Conservation (phyloP, 2,888 invertebrate species). For the Sussaba pulchella region DNA sequence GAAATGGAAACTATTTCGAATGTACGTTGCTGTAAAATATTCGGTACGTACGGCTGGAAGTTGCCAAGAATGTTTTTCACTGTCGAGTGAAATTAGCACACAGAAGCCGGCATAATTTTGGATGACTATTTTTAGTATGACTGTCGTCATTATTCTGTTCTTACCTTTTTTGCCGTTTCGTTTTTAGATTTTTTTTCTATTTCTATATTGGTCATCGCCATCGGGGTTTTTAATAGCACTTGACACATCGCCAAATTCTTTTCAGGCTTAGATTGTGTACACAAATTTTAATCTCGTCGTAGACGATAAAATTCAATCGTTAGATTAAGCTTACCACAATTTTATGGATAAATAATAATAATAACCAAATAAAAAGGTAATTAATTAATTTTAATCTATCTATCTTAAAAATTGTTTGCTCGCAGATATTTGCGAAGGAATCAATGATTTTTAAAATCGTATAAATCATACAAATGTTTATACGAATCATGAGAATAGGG, state of each 20-base stretch:
- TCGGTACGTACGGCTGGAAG: neutral
- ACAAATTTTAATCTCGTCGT: neutral
- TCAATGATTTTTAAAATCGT: no score
- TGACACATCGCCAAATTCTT: conserved; percentile 2
- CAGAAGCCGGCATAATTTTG: conserved; percentile 12
- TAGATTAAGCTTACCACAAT: no score
- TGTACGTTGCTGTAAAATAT: conserved; percentile 19
- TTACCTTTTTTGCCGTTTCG: neutral
- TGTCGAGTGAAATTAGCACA: conserved; percentile 36
- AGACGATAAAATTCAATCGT: no score
- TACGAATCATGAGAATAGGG: no score
- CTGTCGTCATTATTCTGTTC: conserved; percentile 18
- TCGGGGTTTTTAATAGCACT: neutral
- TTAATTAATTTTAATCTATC: no score
- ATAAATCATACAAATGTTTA: no score
- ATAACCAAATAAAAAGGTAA: no score
- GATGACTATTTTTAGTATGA: conserved; percentile 26
- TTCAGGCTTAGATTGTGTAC: neutral
- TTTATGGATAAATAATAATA: no score
- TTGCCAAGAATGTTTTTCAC: conserved; percentile 49
- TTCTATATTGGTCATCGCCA: neutral
- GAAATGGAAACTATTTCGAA: conserved; percentile 3
- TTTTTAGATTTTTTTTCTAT: neutral
- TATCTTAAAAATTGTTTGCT: no score
- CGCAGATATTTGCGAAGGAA: no score